Base-by-base conservation (phyloP, 1,140 invertebrate genomes). In the Aphidius gifuensis region DNA sequence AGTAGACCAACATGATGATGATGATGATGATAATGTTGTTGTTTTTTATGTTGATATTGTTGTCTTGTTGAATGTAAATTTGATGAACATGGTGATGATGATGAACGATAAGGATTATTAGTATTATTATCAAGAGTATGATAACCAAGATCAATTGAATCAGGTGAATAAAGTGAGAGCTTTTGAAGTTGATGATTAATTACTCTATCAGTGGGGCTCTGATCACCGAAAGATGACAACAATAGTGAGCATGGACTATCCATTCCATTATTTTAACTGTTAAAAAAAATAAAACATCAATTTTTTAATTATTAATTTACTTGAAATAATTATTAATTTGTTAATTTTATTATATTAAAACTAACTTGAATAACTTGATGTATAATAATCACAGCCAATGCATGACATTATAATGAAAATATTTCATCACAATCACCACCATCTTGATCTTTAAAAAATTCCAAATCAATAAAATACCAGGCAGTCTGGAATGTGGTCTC, bases 191-290 rank as follows among this genome's bases (percentile, higher is more conserved):
- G 66, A 46, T 74, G 71, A 46, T 57, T 59, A 39, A 64, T 65
- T 48, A 67, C 68, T 50, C 64, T 67, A 43, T 75, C 71, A 39
- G 68, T 66, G 49, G 59, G 66, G 40, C 66, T 66, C 38, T 69
- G 68, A 44, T 74, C 72, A 23, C 69, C 73, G 32, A 74, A 75
- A 58, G 70, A 73, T 54, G 70, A 68, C 60, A 72, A 68, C 57
- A 75, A 70, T 46, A 77, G 62, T 47, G 74, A 70, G 66, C 73
- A 75, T 50, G 74, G 72, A 66, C 70, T 74, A 64, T 80, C 76
- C 78, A 80, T 80, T 78, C 76, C 78, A 80, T 80, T 71, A 69
- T 75, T 72, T 65, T 54, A 70, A 74, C 76, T 78, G 40, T 53
- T 66, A 69, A 39, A 59, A 64, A 59, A 60, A 43, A 38, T 51